phyloP scores from a whole-genome alignment of 1,140 invertebrate species.

The Samia ricini region DNA sequence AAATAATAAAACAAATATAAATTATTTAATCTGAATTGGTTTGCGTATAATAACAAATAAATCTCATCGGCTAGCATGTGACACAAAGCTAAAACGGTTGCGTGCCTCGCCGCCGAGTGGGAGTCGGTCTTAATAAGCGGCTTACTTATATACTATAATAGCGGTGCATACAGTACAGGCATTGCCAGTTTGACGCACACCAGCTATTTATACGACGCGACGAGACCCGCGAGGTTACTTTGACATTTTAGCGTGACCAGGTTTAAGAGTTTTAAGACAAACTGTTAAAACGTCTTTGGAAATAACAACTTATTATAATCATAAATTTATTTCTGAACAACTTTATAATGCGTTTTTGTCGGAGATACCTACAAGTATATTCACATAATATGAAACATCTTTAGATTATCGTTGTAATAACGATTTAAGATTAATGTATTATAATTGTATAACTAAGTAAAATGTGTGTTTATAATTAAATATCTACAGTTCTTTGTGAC shows the following conservation, averaged over 20 bases:
- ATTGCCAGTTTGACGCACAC: conserved; percentile 34
- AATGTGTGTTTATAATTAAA: too few species aligned
- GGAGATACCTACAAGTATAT: too few species aligned
- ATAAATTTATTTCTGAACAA: too few species aligned
- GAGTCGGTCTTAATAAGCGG: conserved; percentile 68
- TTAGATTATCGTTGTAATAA: too few species aligned
- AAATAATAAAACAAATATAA: neutral
- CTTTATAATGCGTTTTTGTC: too few species aligned
- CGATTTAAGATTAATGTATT: too few species aligned
- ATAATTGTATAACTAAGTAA: too few species aligned
- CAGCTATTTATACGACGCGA: conserved; percentile 53
- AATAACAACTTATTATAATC: neutral
- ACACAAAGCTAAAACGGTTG: conserved; percentile 35
- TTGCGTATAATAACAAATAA: neutral
- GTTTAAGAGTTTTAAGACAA: neutral
- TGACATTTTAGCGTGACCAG: conserved; percentile 32
- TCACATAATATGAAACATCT: too few species aligned
- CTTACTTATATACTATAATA: conserved; percentile 62
- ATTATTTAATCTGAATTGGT: neutral
- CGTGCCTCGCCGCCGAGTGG: conserved; percentile 58
- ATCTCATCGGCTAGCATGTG: conserved; percentile 33
- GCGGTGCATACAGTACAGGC: conserved; percentile 1
- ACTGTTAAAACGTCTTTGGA: neutral
- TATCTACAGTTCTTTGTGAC: too few species aligned
- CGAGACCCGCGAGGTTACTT: conserved; percentile 37